These are phyloP conservation scores for Zeus faber DNA, from an alignment of 2,113 vertebrate genomes.

Conservation along the genomic window DNA sequence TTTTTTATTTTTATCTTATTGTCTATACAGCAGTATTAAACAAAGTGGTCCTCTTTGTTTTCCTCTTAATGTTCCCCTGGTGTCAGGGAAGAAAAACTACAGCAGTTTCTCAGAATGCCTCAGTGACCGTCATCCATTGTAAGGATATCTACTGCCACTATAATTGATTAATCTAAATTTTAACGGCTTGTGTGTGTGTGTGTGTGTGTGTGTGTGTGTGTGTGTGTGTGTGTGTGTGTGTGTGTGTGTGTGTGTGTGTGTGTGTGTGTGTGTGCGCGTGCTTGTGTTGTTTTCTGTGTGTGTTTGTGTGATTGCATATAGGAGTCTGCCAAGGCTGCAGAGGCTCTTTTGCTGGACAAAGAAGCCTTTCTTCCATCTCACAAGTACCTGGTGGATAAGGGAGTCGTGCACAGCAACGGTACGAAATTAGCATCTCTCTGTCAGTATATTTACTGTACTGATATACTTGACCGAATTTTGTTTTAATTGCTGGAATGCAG, in stretches of 20 bases:
- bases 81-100: conserved; percentile 39
- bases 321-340: conserved; percentile 81
- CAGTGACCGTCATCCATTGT: conserved; percentile 49
- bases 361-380: conserved; percentile 85
- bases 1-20: conserved; percentile 3
- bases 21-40: conserved; percentile 16
- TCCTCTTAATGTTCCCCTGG: conserved; percentile 21
- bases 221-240: conserved; percentile 23
- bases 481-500: no score
- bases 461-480: no score
- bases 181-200: conserved; percentile 27
- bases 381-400: conserved; percentile 88
- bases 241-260: conserved; percentile 2
- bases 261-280: not conserved
- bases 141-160: conserved; percentile 39
- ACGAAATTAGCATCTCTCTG: conserved; percentile 31
- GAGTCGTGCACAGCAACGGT: conserved; percentile 81
- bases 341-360: conserved; percentile 85
- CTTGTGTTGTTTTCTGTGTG: conserved; percentile 16
- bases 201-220: conserved; percentile 9
- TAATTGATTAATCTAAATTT: conserved; percentile 50
- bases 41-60: conserved; percentile 15
- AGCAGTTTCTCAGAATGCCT: conserved; percentile 42
- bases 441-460: not conserved
- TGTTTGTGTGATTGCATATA: conserved; percentile 20